These are phyloP conservation scores for Drosophila mayri DNA, from an alignment of 1,140 invertebrate species.

Conservation along the genomic window DNA sequence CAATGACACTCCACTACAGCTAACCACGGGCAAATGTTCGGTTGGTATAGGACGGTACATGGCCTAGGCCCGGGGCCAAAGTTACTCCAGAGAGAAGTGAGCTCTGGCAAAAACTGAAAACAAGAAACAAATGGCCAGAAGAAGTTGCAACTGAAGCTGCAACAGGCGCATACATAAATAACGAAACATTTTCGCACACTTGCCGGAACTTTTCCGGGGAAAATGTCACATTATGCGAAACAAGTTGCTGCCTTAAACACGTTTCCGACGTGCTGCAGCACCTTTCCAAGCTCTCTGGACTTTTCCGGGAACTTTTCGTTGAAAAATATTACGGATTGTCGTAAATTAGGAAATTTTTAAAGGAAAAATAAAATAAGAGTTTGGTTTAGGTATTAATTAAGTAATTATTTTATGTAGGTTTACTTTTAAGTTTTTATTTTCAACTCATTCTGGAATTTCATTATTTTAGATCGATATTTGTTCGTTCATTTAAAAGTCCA, in stretches of 20 bases:
- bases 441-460: not conserved
- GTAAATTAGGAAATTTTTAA: slow-evolving; percentile 20
- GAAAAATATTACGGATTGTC: slow-evolving; percentile 10
- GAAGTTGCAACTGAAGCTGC: slow-evolving; percentile 66
- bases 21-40: slow-evolving; percentile 25
- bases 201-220: slow-evolving; percentile 53
- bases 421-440: not conserved
- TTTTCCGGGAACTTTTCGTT: slow-evolving; percentile 23
- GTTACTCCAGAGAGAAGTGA: slow-evolving; percentile 35
- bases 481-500: not conserved
- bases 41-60: slow-evolving; percentile 22
- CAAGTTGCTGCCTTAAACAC: slow-evolving; percentile 60
- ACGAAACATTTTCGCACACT: slow-evolving; percentile 68
- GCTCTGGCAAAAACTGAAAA: slow-evolving; percentile 37
- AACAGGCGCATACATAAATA: slow-evolving; percentile 82
- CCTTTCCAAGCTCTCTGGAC: slow-evolving; percentile 22
- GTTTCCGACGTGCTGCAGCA: slow-evolving; percentile 68
- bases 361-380: not conserved
- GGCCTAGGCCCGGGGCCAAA: slow-evolving; percentile 47
- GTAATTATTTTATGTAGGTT: not conserved
- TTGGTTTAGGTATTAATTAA: not conserved
- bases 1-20: slow-evolving; percentile 32
- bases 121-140: slow-evolving; percentile 66
- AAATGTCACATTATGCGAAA: slow-evolving; percentile 79
- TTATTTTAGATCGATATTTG: not conserved